Percentiles rank a stretch among this genome's conserved stretches.
phyloP scores from a whole-genome alignment of 2,797 vertebrate genomes.

The Anguilla megastoma region DNA sequence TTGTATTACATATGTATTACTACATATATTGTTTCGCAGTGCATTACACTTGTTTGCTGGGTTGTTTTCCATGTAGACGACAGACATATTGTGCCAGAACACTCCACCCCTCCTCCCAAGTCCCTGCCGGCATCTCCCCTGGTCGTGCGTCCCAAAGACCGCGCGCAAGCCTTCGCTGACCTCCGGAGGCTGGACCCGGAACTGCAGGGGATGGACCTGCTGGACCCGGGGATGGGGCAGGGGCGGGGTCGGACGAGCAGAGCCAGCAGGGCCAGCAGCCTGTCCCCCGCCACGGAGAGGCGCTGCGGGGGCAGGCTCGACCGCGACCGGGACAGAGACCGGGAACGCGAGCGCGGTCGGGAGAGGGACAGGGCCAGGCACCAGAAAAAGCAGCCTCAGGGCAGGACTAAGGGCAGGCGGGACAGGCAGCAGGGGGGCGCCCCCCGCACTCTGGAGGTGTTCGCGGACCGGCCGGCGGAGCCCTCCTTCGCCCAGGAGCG shows the following conservation, averaged over 20 bases:
- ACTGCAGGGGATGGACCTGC: conserved; percentile 55
- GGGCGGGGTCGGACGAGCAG: conserved; percentile 54
- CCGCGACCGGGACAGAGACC: conserved; percentile 70
- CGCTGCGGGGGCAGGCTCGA: conserved; percentile 52
- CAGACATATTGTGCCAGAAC: conserved; percentile 56
- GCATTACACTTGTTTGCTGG: conserved; percentile 4
- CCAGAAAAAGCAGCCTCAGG: conserved; percentile 66
- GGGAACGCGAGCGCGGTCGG: conserved; percentile 61
- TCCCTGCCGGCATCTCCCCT: conserved; percentile 66
- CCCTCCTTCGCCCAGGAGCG: conserved; percentile 61
- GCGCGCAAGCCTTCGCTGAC: conserved; percentile 53
- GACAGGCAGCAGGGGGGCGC: conserved; percentile 46
- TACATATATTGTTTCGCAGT: no score
- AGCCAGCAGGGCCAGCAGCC: conserved; percentile 62
- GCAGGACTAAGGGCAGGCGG: conserved; percentile 57
- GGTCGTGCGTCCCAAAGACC: conserved; percentile 88
- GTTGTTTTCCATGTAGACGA: conserved; percentile 59
- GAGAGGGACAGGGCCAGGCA: conserved; percentile 66
- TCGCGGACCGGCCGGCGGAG: conserved; percentile 46
- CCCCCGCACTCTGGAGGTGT: conserved; percentile 57
- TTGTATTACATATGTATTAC: neutral
- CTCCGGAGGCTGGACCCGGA: conserved; percentile 66
- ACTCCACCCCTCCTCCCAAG: conserved; percentile 43
- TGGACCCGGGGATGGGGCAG: conserved; percentile 52
- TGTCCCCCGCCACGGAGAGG: conserved; percentile 59